Evolutionary conservation across 1,140 invertebrate species (phyloP).

Genomic region (Habropoda laboriosa): DNA sequence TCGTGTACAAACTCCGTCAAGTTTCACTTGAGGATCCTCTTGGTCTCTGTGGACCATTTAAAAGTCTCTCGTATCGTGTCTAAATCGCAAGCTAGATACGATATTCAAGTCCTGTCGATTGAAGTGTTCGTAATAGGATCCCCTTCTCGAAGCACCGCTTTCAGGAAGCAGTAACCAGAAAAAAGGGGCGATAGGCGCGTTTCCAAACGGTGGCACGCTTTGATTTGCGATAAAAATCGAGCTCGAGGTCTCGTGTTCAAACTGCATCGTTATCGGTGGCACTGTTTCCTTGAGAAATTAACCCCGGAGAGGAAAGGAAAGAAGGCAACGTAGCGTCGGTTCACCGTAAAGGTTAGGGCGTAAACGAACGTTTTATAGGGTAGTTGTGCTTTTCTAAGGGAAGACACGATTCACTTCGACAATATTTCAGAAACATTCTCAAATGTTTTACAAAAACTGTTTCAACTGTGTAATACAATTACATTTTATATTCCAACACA

Average conservation of each 20-base stretch:
- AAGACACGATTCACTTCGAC: background rate
- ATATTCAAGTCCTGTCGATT: background rate
- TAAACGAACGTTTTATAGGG: background rate
- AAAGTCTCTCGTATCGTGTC: background rate
- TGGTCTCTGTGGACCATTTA: too few species aligned
- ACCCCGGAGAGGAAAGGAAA: background rate
- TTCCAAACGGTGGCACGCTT: background rate
- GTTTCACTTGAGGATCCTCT: too few species aligned
- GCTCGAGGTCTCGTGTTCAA: background rate
- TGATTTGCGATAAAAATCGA: background rate
- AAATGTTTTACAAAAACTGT: too few species aligned
- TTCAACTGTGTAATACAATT: too few species aligned
- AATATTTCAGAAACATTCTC: conserved; percentile 1
- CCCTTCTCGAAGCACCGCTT: background rate
- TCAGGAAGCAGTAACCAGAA: background rate
- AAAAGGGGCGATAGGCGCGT: too few species aligned
- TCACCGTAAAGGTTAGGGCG: background rate
- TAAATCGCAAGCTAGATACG: background rate
- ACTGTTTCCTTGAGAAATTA: conserved; percentile 14
- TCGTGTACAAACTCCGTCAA: too few species aligned
- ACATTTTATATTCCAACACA: too few species aligned
- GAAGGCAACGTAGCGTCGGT: background rate
- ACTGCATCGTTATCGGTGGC: conserved; percentile 15
- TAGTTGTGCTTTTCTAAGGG: background rate
- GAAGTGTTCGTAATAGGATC: background rate